Conservation (phyloP, 2,797 vertebrate genomes). For the Crenuchus spilurus region DNA sequence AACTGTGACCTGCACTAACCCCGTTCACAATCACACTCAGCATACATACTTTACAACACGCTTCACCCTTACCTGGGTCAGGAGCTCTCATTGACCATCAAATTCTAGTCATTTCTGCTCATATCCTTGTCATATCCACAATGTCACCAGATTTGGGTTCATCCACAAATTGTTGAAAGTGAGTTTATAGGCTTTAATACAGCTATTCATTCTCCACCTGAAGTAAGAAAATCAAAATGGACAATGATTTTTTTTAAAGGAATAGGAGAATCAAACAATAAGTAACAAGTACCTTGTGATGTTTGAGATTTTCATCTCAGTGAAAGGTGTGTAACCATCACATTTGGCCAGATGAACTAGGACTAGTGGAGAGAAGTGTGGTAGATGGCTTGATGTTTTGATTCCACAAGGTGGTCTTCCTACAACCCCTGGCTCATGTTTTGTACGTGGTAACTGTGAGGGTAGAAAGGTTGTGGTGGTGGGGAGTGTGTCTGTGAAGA, state of each 20-base stretch:
- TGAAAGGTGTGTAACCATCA: neutral
- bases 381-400: neutral
- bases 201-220: too few relatives aligned
- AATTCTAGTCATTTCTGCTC: neutral
- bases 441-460: neutral
- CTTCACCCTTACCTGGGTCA: neutral
- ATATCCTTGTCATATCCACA: too few relatives aligned
- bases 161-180: too few relatives aligned
- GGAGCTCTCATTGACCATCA: neutral
- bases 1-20: neutral
- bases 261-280: too few relatives aligned
- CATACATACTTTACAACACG: neutral
- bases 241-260: too few relatives aligned
- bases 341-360: neutral
- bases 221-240: too few relatives aligned
- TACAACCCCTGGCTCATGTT: neutral
- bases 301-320: too few relatives aligned
- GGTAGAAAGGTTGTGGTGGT: neutral
- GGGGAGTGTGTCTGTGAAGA: slow-evolving; percentile 47
- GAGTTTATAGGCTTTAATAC: too few relatives aligned
- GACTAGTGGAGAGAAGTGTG: neutral
- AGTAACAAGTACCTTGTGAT: neutral
- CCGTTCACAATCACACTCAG: neutral
- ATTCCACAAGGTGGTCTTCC: neutral
- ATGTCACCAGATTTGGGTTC: too few relatives aligned